These are phyloP conservation scores for Romanomermis culicivorax DNA, from an alignment of 2,888 invertebrate genomes.

Conservation along the genomic window DNA sequence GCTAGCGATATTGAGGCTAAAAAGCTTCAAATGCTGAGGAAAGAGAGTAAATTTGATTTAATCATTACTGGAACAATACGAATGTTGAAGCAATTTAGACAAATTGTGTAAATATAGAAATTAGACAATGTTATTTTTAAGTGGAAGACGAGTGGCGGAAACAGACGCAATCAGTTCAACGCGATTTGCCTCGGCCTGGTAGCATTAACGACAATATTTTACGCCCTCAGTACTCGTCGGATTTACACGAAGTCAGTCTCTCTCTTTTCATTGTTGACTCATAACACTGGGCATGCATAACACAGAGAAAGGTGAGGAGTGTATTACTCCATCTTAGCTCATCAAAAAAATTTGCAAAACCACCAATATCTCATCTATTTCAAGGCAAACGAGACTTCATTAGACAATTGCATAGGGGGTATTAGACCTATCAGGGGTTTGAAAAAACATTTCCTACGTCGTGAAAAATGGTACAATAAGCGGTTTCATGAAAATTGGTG, in stretches of 20 bases:
- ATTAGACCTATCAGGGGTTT: no score
- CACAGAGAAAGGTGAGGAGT: no score
- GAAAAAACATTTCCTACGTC: no score
- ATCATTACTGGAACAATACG: not conserved
- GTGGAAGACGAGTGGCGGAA: conserved; percentile 46
- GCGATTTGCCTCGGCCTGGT: conserved; percentile 56
- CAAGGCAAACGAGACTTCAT: no score
- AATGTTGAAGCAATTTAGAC: not conserved
- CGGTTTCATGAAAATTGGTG: no score
- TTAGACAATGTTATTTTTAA: no score
- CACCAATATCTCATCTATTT: no score
- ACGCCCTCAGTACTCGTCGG: conserved; percentile 53
- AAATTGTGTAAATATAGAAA: no score
- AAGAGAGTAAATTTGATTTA: conserved; percentile 1
- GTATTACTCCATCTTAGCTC: no score
- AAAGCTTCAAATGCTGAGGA: conserved; percentile 37
- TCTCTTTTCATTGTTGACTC: not conserved
- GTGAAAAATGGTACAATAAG: no score
- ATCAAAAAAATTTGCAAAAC: no score
- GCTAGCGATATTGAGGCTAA: conserved; percentile 20
- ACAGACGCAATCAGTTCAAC: conserved; percentile 64
- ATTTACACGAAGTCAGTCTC: conserved; percentile 48
- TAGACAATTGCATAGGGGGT: no score
- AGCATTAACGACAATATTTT: conserved; percentile 65
- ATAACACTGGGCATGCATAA: not conserved